Percentiles rank a stretch among this genome's conserved stretches.
Evolutionary conservation across 2,888 invertebrate species (phyloP).

Genomic region (Lasioglossum oenotherae): DNA sequence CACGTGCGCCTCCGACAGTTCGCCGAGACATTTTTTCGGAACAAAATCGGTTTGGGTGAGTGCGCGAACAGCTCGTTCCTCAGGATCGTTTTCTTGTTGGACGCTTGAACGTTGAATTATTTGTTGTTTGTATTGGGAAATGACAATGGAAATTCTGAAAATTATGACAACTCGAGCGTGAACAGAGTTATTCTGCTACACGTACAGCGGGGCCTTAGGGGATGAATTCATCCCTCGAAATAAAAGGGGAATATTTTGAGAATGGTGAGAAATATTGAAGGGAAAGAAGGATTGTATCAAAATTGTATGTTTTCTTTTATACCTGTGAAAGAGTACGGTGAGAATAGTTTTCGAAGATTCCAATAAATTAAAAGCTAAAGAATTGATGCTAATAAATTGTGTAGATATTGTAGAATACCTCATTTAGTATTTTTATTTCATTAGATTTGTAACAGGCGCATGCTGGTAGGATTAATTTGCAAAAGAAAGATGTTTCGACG

Average conservation of each 20-base stretch:
- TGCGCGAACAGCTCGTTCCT: neutral
- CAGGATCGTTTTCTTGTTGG: neutral
- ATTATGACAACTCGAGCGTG: neutral
- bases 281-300: neutral
- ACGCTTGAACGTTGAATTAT: neutral
- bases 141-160: neutral
- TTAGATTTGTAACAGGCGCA: neutral
- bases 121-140: neutral
- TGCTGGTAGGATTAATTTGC: no score
- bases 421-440: neutral
- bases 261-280: neutral
- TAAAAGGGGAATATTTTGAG: neutral
- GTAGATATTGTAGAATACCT: neutral
- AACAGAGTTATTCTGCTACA: neutral
- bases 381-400: neutral
- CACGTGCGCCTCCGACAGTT: slow-evolving; percentile 24
- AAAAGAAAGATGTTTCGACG: neutral
- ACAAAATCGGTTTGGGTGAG: neutral
- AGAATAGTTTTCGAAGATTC: neutral
- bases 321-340: neutral
- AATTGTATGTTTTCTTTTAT: neutral
- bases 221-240: neutral
- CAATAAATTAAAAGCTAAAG: no score
- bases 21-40: neutral
- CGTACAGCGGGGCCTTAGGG: neutral